Base-by-base conservation (phyloP, 2,888 invertebrate genomes). In the Pachydiplax longipennis region DNA sequence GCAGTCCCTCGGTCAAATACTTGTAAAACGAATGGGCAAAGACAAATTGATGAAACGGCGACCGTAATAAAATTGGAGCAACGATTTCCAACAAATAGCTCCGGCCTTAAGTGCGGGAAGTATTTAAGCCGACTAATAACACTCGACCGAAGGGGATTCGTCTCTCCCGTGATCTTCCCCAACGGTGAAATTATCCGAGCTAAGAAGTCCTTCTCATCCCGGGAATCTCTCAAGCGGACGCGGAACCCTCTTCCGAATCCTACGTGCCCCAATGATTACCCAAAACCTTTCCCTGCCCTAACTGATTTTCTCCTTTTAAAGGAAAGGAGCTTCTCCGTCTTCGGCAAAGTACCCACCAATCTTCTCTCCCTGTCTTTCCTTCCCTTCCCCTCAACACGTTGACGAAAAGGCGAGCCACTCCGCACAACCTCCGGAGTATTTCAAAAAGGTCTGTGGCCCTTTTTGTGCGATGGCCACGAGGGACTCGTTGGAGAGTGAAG, bases 211-310 rank as follows among this genome's bases (percentile, higher is more conserved):
- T 31, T 48, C 58, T 25, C 83, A 31, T 58, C 25, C 37, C 37
- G 35, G 61, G 87, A 61, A 40, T 87, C 58, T 83, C 83, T 35
- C 35, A 83, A 58, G 31, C 35, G 83, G 83, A 83, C 83, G 83
- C 53, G 83, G 53, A 44, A 58, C 83, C 61, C 87, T 87, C 58
- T 37, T 61, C 31, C 53, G 83, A 83, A 83, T 83, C 61, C 61
- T 37, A 61, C 87, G 87, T 61, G 61, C 61, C 58, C 58, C 87
- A 87, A 87, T 87, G 87, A 87, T 87, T 87, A 61, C 87, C 83
- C 83, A 83, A 83, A 44, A 53, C 83, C 58, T 58, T 83, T 53
- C 25, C 61, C 58, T 37, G 37, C 37, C 87, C 61, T 65, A 40
- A 87, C 61, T 87, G 65, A 87, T 87, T 87, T 87, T 87, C 87